A percentile compares a stretch with the other conserved stretches of the same genome.
These are phyloP conservation scores for Pocillopora meandrina DNA, from an alignment of 92 coral and sea anemone genomes.

Conservation along the genomic window DNA sequence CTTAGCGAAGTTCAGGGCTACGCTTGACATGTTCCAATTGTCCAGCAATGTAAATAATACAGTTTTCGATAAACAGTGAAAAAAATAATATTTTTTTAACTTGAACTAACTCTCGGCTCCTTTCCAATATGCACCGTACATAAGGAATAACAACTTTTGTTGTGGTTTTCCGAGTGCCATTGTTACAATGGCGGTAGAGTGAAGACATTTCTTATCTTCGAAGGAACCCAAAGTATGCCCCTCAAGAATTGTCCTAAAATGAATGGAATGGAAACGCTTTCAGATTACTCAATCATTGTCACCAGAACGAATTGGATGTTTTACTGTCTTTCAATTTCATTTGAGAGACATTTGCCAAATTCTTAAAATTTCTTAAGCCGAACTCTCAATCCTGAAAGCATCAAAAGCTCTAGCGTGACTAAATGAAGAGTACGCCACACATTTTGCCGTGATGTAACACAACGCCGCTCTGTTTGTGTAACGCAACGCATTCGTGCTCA, in stretches of 20 bases:
- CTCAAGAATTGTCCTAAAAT: background rate
- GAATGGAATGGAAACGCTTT: background rate
- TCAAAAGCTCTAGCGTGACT: too few relatives aligned
- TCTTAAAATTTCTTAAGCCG: too few relatives aligned
- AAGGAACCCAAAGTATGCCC: background rate
- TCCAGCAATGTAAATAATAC: conserved; percentile 2
- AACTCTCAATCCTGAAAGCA: too few relatives aligned
- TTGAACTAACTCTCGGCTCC: background rate
- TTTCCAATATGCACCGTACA: too few relatives aligned
- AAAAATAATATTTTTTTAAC: background rate
- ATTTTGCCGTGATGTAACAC: too few relatives aligned
- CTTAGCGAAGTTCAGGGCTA: background rate
- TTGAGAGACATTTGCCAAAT: too few relatives aligned
- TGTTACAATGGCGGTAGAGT: background rate
- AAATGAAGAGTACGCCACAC: too few relatives aligned
- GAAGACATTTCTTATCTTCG: background rate
- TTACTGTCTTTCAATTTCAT: too few relatives aligned
- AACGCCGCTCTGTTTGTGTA: too few relatives aligned
- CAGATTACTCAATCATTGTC: background rate
- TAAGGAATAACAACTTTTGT: too few relatives aligned
- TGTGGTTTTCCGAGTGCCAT: background rate
- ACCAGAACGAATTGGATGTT: too few relatives aligned
- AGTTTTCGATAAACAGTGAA: background rate
- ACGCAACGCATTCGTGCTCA: too few relatives aligned
- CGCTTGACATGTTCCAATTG: background rate